Evolutionary conservation across 1,140 invertebrate genomes (phyloP), one percentile per base, ranked within the genome.

Genomic region (Cataglyphis hispanica): DNA sequence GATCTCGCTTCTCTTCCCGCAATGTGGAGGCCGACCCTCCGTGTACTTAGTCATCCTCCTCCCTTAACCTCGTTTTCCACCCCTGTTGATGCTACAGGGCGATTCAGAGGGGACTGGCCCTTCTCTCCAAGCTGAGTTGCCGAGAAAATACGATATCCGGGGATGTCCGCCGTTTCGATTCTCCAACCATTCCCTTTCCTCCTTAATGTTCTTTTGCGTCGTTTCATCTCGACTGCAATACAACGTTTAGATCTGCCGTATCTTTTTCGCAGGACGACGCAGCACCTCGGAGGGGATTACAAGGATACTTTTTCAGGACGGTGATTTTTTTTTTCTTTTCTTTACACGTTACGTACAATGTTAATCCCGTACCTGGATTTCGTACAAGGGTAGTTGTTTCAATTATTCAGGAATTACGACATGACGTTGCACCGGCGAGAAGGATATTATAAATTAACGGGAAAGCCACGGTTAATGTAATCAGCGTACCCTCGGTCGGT

Each of bases 21-120:
- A 53, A 43, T 25, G 25, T 19, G 78, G 69, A 66, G 86, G 64
- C 77, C 75, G 61, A 85, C 74, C 85, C 78, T 85, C 66, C 58
- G 22, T 74, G 63, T 75, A 87, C 76, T 91, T 91, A 90, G 91
- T 91, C 90, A 91, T 90, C 72, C 85, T 89, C 67, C 85, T 89
- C 78, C 87, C 84, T 84, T 90, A 90, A 89, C 90, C 89, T 86
- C 69, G 80, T 89, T 90, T 70, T 87, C 80, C 22, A 27, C 78
- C 72, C 64, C 60, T 76, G 81, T 53, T 46, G 43, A 78, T 56
- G 72, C 53, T 83, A 89, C 76, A 89, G 84, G 83, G 56, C 56
- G 74, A 11, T 74, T 22, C 86, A 75, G 74, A 86, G 50, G 67
- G 25, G 2, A 19, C 37, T 70, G 31, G 64, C 46, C 67, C 67